Percentiles rank a stretch among this genome's conserved stretches.
Conservation (phyloP, 2,113 vertebrate genomes). For the Myodes glareolus region DNA sequence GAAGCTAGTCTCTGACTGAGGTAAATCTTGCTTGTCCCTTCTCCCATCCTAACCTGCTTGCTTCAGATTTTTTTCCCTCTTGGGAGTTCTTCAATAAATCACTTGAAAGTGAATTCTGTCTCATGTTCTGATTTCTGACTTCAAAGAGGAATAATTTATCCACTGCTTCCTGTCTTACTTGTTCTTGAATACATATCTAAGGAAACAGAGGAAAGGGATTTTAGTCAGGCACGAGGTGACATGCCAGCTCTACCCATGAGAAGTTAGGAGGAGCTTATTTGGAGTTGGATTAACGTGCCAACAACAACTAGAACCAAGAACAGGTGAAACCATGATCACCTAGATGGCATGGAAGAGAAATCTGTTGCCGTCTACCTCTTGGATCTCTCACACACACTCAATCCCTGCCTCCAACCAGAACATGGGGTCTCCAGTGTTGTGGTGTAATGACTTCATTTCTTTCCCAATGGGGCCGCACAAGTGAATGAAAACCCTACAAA, state of each 20-base stretch:
- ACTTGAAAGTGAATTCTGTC: constrained; percentile 3
- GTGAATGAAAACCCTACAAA: neutral
- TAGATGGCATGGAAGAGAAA: neutral
- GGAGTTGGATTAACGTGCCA: neutral
- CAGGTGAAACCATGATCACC: neutral
- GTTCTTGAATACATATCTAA: constrained; percentile 35
- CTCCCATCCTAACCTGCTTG: neutral
- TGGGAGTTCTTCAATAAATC: constrained; percentile 10
- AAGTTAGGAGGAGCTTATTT: neutral
- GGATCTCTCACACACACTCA: neutral
- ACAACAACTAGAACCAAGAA: neutral
- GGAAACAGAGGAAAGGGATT: neutral
- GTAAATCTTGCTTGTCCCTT: neutral
- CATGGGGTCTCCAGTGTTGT: neutral
- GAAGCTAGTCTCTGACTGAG: neutral
- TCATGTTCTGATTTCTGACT: constrained; percentile 36
- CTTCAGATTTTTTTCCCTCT: neutral
- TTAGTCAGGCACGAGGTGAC: neutral
- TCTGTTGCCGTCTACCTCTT: neutral
- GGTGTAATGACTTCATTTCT: neutral
- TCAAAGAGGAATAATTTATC: constrained; percentile 52
- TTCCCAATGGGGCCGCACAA: neutral
- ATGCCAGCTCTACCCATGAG: neutral
- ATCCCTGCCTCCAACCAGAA: neutral
- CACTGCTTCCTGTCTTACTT: neutral